Evolutionary conservation across 1,140 invertebrate species (phyloP), one percentile per base, ranked within the genome.

Genomic region (Bombus soroeensis): DNA sequence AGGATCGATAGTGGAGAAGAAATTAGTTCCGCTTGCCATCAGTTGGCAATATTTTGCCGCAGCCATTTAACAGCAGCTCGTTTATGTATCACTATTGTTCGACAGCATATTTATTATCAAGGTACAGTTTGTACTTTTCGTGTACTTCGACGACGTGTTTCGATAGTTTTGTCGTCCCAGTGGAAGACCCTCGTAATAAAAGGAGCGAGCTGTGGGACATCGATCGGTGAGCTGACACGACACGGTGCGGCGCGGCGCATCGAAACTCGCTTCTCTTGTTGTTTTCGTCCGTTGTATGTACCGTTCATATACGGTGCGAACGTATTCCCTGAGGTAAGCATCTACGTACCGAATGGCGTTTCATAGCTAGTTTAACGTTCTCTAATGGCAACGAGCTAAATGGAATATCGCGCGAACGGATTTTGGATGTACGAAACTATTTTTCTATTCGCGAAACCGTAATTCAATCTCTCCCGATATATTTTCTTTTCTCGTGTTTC

Each of bases 1-100:
- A 37, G 22, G 18, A 32, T 72, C 9, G 77, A 47, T 57, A 47
- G 68, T n/a, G 43, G 66, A 59, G 25, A 34, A 34, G 41, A 62
- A 18, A 18, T 4, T 22, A 6, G 4, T 3, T 41, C 4, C 3
- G 47, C 28, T 47, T 13, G 73, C 41, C 62, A 75, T 62, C 37
- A 37, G 2, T 81, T 59, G 32, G 37, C 39, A 34, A 34, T 13
- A 37, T 34, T 34, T 64, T 8, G 2, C 2, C 43, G 43, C 43
- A 18, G 0, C 25, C 9, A 0, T 39, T 6, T 39, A 53, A 53
- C 8, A 53, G 47, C 62, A 28, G 64, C 74, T 64, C 32, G 71
- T 80, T 64, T 41, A 81, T 81, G 75, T 81, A 76, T 68, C 71
- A 68, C 71, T 41, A 41, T 59, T 32, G 25, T 10, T 13, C 47